Percentiles rank a stretch among this genome's conserved stretches.
Conservation (phyloP, 2,797 vertebrate species). For the Orestias chungarensis region DNA sequence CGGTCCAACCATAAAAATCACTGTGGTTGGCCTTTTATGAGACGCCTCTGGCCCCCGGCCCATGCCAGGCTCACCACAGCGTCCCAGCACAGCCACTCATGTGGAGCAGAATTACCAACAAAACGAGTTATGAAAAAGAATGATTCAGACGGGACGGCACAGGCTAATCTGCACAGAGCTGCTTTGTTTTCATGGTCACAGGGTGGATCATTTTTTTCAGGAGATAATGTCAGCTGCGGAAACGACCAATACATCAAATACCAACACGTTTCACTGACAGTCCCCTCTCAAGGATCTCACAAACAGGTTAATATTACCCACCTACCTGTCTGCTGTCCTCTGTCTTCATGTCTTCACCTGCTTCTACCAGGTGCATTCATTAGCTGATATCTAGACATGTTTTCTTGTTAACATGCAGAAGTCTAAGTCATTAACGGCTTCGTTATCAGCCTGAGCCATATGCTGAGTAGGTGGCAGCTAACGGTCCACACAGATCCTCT, state of each 20-base stretch:
- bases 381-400: slow-evolving; percentile 50
- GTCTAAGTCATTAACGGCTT: slow-evolving; percentile 32
- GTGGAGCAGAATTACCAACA: slow-evolving; percentile 31
- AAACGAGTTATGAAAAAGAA: slow-evolving; percentile 24
- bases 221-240: slow-evolving; percentile 25
- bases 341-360: slow-evolving; percentile 12
- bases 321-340: slow-evolving; percentile 9
- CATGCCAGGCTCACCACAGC: slow-evolving; percentile 46
- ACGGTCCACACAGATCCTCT: slow-evolving; percentile 46
- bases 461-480: slow-evolving; percentile 56
- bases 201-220: slow-evolving; percentile 15
- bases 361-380: slow-evolving; percentile 28
- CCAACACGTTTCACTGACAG: slow-evolving; percentile 18
- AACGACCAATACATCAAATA: slow-evolving; percentile 34
- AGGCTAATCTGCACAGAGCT: not conserved
- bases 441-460: slow-evolving; percentile 58
- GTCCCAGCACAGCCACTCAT: slow-evolving; percentile 29
- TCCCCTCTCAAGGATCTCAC: slow-evolving; percentile 1
- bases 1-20: slow-evolving; percentile 43
- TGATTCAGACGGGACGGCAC: slow-evolving; percentile 14
- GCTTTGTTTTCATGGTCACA: not conserved
- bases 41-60: slow-evolving; percentile 36
- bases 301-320: slow-evolving; percentile 24
- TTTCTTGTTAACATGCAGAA: slow-evolving; percentile 44
- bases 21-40: slow-evolving; percentile 54